phyloP scores from a whole-genome alignment of 2,113 vertebrate species.

The Chauna torquata region DNA sequence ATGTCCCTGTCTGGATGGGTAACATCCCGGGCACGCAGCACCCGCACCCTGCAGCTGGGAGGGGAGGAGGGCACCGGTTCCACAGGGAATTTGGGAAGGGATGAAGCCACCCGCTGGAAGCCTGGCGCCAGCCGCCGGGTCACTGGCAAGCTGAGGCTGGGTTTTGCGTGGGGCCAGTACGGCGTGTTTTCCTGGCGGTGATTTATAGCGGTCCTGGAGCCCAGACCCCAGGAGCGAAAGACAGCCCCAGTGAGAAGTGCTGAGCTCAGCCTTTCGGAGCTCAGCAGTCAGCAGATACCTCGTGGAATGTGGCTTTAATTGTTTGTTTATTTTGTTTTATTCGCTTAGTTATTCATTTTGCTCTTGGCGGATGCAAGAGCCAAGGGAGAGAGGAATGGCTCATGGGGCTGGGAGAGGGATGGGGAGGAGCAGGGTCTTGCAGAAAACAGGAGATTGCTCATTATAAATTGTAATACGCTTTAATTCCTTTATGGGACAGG shows the following conservation, averaged over 20 bases:
- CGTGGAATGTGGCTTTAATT: neutral
- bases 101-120: neutral
- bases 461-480: neutral
- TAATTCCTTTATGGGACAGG: neutral
- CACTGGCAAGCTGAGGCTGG: neutral
- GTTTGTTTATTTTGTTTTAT: conserved; percentile 21
- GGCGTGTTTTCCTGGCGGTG: fast-evolving
- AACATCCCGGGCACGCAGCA: neutral
- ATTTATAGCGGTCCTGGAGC: neutral
- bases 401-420: neutral
- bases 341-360: neutral
- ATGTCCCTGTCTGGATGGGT: neutral
- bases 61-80: fast-evolving
- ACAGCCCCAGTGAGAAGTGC: neutral
- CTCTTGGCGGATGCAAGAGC: neutral
- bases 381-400: neutral
- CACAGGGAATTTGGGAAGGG: neutral
- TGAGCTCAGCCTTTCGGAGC: conserved; percentile 24
- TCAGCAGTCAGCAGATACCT: neutral
- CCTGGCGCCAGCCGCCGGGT: fast-evolving
- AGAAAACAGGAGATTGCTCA: conserved; percentile 12
- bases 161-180: fast-evolving
- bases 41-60: neutral
- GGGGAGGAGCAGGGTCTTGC: neutral
- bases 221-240: neutral